Evolutionary conservation across 2,888 invertebrate genomes (phyloP).

Genomic region (Dryobota labecula): DNA sequence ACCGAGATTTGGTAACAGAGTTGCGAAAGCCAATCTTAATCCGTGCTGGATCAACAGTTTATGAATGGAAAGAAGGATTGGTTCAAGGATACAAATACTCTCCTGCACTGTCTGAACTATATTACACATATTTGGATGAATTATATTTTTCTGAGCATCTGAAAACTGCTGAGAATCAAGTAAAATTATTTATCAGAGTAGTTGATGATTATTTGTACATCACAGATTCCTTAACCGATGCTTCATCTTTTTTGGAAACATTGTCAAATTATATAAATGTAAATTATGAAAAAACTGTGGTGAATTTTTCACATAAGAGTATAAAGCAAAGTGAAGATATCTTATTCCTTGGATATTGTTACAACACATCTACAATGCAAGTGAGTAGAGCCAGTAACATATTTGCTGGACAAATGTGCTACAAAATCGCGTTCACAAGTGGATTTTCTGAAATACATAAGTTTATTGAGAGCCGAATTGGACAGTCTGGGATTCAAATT

Average conservation of each 20-base stretch:
- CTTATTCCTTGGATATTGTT: conserved; percentile 83
- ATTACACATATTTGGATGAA: conserved; percentile 83
- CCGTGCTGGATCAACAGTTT: conserved; percentile 86
- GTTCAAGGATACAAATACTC: conserved; percentile 89
- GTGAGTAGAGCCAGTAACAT: conserved; percentile 83
- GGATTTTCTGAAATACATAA: conserved; percentile 77
- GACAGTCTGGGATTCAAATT: conserved; percentile 85
- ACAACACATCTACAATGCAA: conserved; percentile 80
- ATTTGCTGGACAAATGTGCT: conserved; percentile 86
- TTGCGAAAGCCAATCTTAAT: conserved; percentile 82
- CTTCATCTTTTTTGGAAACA: conserved; percentile 79
- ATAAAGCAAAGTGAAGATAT: conserved; percentile 79
- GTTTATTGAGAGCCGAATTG: conserved; percentile 85
- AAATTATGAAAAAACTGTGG: conserved; percentile 84
- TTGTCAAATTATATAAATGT: conserved; percentile 84
- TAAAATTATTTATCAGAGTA: conserved; percentile 82
- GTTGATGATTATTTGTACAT: conserved; percentile 89
- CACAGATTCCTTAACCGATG: conserved; percentile 82
- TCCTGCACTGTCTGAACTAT: conserved; percentile 87
- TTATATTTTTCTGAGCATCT: conserved; percentile 77
- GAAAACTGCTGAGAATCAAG: conserved; percentile 62
- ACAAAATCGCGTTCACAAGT: conserved; percentile 84
- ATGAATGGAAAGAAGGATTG: conserved; percentile 85
- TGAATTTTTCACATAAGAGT: conserved; percentile 79
- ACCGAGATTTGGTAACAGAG: conserved; percentile 81